phyloP scores from a whole-genome alignment of 2,797 vertebrate genomes.

The Yasuhikotakia modesta region DNA sequence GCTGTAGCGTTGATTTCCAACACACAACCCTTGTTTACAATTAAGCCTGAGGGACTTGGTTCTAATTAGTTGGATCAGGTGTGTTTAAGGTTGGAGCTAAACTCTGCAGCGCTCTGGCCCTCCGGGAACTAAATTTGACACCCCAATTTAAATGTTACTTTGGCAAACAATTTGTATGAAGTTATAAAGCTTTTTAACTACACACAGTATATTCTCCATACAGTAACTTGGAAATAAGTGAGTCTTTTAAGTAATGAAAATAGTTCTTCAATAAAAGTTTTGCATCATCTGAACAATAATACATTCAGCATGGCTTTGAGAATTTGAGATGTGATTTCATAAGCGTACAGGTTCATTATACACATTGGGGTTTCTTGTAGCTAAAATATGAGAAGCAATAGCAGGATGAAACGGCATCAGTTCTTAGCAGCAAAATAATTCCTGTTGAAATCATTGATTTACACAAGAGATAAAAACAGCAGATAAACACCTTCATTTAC shows the following conservation, averaged over 20 bases:
- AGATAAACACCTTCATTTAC: conserved; percentile 59
- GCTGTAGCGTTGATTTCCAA: too few species aligned
- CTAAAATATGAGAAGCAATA: conserved; percentile 55
- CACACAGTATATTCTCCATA: too few species aligned
- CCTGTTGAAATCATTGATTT: conserved; percentile 54
- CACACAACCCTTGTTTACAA: too few species aligned
- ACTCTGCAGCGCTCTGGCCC: too few species aligned
- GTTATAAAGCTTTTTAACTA: conserved; percentile 85
- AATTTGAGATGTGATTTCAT: background rate
- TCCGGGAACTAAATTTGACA: too few species aligned
- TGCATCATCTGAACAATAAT: conserved; percentile 14
- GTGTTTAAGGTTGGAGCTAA: too few species aligned
- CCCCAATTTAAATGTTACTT: too few species aligned
- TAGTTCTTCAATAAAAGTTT: conserved; percentile 11
- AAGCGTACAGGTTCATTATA: conserved; percentile 33
- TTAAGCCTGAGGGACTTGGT: too few species aligned
- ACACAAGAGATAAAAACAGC: conserved; percentile 42
- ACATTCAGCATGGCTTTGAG: conserved; percentile 25
- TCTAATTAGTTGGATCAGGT: too few species aligned
- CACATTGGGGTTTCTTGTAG: conserved; percentile 64
- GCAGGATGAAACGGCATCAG: conserved; percentile 47
- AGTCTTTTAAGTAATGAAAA: conserved; percentile 31
- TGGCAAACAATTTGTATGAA: too few species aligned
- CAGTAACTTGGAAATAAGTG: conserved; percentile 47
- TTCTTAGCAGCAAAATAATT: conserved; percentile 64